Conservation (phyloP, 2,797 vertebrate genomes). For the Mareca strepera region DNA sequence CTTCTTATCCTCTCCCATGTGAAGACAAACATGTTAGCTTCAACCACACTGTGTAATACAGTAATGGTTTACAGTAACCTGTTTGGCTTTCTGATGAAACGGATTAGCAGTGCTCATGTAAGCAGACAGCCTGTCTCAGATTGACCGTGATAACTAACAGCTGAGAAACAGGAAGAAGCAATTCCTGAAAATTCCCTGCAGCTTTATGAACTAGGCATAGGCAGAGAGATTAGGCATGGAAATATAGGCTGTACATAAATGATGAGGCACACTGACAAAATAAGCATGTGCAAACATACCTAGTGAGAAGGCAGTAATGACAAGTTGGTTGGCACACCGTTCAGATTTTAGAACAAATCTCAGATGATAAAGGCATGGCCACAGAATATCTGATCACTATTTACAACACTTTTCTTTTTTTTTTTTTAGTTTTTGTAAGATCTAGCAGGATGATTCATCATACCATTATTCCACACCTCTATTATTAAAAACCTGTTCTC, state of each 20-base stretch:
- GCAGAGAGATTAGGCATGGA: not conserved
- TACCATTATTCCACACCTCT: not conserved
- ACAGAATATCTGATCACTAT: not conserved
- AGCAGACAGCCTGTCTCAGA: not conserved
- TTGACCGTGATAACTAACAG: not conserved
- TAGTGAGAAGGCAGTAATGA: fast-evolving
- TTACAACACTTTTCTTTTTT: not conserved
- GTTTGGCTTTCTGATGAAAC: not conserved
- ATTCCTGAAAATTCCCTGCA: not conserved
- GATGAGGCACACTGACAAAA: not conserved
- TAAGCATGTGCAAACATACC: not conserved
- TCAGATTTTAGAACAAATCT: not conserved
- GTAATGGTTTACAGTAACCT: not conserved
- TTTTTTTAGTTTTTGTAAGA: not conserved
- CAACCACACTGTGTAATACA: not conserved
- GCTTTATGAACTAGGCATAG: not conserved
- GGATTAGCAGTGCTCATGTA: not conserved
- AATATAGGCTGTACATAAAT: not conserved
- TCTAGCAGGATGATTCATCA: not conserved
- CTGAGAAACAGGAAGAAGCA: not conserved
- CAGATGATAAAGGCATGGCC: not conserved
- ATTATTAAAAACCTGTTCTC: not conserved
- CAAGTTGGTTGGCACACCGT: fast-evolving
- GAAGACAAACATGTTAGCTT: not conserved
- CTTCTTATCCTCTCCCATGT: not conserved